Conservation (phyloP, 2,113 vertebrate species). For the Chionis minor region DNA sequence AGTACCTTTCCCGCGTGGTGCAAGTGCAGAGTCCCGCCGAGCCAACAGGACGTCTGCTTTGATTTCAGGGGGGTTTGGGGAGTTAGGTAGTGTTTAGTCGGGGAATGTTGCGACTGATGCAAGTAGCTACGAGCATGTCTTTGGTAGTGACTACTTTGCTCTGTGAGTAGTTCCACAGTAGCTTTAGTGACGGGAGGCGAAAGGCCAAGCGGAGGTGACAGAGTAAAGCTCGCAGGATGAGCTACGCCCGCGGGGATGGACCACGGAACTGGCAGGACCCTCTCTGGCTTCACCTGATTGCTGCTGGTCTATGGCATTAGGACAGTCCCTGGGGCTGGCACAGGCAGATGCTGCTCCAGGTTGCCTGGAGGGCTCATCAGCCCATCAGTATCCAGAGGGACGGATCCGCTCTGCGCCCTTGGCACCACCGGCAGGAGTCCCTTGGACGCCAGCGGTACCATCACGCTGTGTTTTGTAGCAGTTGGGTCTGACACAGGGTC, state of each 20-base stretch:
- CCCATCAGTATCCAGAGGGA: neutral
- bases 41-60: neutral
- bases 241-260: rapidly evolving
- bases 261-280: neutral
- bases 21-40: neutral
- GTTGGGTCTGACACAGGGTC: neutral
- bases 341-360: neutral
- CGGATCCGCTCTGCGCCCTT: rapidly evolving
- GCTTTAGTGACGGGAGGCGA: neutral
- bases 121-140: neutral
- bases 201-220: neutral
- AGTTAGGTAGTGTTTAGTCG: neutral
- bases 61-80: neutral
- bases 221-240: neutral
- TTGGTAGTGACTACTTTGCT: conserved; percentile 23
- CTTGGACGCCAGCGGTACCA: neutral
- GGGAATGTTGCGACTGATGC: neutral
- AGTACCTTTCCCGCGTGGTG: neutral
- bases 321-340: neutral
- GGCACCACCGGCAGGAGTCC: neutral
- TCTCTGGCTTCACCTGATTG: rapidly evolving
- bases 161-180: conserved; percentile 35
- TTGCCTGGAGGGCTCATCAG: neutral
- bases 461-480: neutral
- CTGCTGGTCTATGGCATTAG: neutral